Conservation (phyloP, 2,797 vertebrate genomes). For the Cygnus olor region DNA sequence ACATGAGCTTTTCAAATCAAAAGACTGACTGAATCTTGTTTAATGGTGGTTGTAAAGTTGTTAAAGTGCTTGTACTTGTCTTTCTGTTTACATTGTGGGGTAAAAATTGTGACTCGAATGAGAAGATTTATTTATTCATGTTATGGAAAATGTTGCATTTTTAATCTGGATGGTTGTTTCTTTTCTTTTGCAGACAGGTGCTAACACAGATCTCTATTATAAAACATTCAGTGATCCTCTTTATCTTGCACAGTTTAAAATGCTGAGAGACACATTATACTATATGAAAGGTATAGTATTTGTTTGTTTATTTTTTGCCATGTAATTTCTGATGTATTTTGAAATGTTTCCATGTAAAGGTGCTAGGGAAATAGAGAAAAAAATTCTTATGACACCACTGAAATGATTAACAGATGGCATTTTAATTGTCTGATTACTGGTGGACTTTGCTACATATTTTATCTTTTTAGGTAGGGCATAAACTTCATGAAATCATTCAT, state of each 20-base stretch:
- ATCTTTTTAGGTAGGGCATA: not conserved
- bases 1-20: not conserved
- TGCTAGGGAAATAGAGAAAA: not conserved
- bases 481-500: not conserved
- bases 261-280: constrained; percentile 95
- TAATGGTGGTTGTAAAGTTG: not conserved
- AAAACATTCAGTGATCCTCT: constrained; percentile 94
- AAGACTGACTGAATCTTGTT: not conserved
- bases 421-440: not conserved
- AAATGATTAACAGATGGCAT: not conserved
- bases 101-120: not conserved
- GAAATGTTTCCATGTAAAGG: not conserved
- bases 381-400: not conserved
- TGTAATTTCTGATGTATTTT: not conserved
- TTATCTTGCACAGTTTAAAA: constrained; percentile 95
- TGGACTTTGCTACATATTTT: not conserved
- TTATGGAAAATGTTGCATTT: not conserved
- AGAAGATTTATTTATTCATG: not conserved
- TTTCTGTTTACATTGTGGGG: not conserved
- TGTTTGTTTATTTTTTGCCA: not conserved
- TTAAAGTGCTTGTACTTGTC: not conserved
- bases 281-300: constrained; percentile 89
- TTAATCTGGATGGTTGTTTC: not conserved
- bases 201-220: constrained; percentile 86
- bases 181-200: constrained; percentile 78